Evolutionary conservation across 2,113 vertebrate species (phyloP).

Genomic region (Centropus bengalensis): DNA sequence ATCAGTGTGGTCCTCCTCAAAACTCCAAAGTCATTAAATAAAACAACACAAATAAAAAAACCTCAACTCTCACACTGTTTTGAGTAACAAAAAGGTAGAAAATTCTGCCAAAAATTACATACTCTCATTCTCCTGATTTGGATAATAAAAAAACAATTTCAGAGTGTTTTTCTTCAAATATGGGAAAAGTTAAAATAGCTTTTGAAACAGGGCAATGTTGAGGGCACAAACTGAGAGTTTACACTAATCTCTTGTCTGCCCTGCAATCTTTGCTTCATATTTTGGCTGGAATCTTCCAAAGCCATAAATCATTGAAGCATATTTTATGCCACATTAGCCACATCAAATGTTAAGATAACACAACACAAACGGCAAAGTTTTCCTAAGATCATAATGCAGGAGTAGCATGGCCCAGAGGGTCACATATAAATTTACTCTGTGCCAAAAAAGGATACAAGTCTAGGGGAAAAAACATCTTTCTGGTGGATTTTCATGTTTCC

Average conservation of each 20-base stretch:
- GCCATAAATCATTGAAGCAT: background rate
- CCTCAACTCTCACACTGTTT: background rate
- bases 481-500: conserved; percentile 35
- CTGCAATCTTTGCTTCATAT: background rate
- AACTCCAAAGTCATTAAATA: background rate
- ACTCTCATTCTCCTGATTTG: background rate
- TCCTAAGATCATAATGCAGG: background rate
- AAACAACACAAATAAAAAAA: background rate
- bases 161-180: background rate
- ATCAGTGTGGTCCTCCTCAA: background rate
- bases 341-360: conserved; percentile 18
- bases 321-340: conserved; percentile 25
- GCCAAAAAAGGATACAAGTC: background rate
- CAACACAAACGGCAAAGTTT: background rate
- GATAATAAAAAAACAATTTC: background rate
- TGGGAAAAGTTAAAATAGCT: background rate
- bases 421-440: conserved; percentile 21
- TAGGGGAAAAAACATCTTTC: background rate
- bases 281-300: conserved; percentile 9
- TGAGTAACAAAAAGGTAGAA: background rate
- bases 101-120: background rate
- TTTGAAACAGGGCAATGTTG: background rate
- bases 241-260: background rate
- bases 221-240: background rate
- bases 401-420: background rate